Percentiles rank a stretch among this genome's conserved stretches.
phyloP scores from a whole-genome alignment of 1,140 invertebrate genomes.

The Drosophila biarmipes region DNA sequence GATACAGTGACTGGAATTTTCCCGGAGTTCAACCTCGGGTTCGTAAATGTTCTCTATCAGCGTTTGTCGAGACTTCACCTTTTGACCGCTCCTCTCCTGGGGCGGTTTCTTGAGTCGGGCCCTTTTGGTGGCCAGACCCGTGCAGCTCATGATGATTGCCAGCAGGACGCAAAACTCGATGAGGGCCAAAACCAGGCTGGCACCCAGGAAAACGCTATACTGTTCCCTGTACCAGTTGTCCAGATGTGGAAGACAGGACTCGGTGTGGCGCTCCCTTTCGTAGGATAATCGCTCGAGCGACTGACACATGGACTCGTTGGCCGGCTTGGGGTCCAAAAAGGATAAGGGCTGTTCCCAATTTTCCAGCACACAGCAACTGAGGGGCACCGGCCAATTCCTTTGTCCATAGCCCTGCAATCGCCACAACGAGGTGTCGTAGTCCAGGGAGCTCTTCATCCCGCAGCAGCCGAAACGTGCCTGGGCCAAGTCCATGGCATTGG shows the following conservation, averaged over 20 bases:
- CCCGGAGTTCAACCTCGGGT: constrained; percentile 59
- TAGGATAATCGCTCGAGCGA: constrained; percentile 87
- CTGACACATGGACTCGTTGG: constrained; percentile 90
- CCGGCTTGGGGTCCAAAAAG: constrained; percentile 91
- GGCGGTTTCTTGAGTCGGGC: constrained; percentile 29
- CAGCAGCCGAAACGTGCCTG: constrained; percentile 93
- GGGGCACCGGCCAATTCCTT: constrained; percentile 89
- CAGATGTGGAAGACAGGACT: constrained; percentile 89
- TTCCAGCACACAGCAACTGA: constrained; percentile 91
- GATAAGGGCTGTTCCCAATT: constrained; percentile 87
- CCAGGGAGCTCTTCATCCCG: constrained; percentile 90
- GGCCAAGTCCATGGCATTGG: constrained; percentile 91
- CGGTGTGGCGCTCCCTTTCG: constrained; percentile 87
- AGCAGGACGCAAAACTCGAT: constrained; percentile 89
- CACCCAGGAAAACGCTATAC: constrained; percentile 89
- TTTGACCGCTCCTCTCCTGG: neutral
- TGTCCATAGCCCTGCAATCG: constrained; percentile 89
- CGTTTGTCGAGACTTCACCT: constrained; percentile 51
- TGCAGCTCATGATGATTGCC: constrained; percentile 89
- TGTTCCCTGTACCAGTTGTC: constrained; percentile 92
- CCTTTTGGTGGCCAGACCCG: constrained; percentile 85
- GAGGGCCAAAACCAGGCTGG: constrained; percentile 88
- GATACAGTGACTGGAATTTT: constrained; percentile 14
- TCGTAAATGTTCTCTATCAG: constrained; percentile 80
- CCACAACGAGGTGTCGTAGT: constrained; percentile 94